Evolutionary conservation across 2,113 vertebrate genomes (phyloP).

Genomic region (Papio anubis): DNA sequence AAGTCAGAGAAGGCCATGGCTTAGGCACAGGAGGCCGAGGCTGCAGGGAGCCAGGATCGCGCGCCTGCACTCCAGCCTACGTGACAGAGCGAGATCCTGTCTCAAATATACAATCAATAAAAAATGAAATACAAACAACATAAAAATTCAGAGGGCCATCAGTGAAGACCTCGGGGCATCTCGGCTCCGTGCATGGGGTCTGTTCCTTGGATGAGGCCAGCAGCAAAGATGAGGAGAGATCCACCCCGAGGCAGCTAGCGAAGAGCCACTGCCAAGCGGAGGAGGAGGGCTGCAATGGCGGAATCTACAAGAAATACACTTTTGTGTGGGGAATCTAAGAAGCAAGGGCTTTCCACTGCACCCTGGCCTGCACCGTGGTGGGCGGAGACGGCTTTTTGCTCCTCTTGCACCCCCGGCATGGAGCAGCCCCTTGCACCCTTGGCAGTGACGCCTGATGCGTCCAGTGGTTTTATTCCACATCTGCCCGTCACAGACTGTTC

Average conservation of each 20-base stretch:
- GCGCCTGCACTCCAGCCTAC: too few species aligned
- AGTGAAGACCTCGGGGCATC: background rate
- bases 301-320: background rate
- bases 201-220: background rate
- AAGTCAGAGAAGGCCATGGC: background rate
- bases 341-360: background rate
- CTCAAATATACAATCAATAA: too few species aligned
- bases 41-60: too few species aligned
- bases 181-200: accelerated
- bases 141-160: too few species aligned
- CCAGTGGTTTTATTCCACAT: background rate
- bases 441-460: accelerated
- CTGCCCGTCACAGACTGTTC: background rate
- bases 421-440: background rate
- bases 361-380: accelerated
- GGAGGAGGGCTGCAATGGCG: accelerated
- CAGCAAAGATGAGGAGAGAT: background rate
- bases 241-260: accelerated
- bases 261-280: accelerated
- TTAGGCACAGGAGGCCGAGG: too few species aligned
- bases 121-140: too few species aligned
- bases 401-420: background rate
- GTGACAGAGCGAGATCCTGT: too few species aligned
- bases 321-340: background rate
- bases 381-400: accelerated